Base-by-base conservation (phyloP, 2,113 vertebrate species). In the Oryzias celebensis region DNA sequence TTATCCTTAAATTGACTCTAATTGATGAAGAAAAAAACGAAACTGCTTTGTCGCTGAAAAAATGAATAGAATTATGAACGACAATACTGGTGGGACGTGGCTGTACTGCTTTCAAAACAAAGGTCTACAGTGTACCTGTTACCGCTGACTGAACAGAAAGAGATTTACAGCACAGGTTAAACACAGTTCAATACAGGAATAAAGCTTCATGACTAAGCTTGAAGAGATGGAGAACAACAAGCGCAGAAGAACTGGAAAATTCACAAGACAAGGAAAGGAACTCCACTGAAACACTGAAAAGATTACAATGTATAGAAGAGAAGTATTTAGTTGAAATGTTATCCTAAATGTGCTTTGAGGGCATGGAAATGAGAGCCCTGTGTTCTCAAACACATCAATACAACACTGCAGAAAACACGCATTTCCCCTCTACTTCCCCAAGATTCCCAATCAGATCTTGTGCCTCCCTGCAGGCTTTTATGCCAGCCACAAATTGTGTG, bases 381-480 rank as follows among this genome's bases (percentile, higher is more conserved):
- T 81, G 79, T 83, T 87, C 20, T 20, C 68, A 75, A 83, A 68
- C 73, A 68, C 82, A 82, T 88, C 86, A 85, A 85, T 85, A 86
- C 72, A 62, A 75, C 51, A 28, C 74, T 57, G 73, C 80, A 62
- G 58, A 52, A 72, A 71, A 73, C 73, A 82, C 75, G 78, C 63
- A 49, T 75, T 75, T 45, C 12, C 20, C 15, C 55, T 46, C 15
- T n/a, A 2, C 3, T 16, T n/a, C 70, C 70, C 68, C 52, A 84
- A 87, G 78, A 89, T 89, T 89, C 89, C 88, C 87, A 90, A 91
- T 91, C 87, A 89, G 90, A 85, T 86, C 86, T 78, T 59, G 79
- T 80, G 76, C 78, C 83, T 87, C 77, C 89, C 90, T 87, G 88
- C 86, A 83, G 89, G 89, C 87, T 82, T 90, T 88, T 88, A 89